phyloP scores from a whole-genome alignment of 2,113 vertebrate species.

The Euleptes europaea region DNA sequence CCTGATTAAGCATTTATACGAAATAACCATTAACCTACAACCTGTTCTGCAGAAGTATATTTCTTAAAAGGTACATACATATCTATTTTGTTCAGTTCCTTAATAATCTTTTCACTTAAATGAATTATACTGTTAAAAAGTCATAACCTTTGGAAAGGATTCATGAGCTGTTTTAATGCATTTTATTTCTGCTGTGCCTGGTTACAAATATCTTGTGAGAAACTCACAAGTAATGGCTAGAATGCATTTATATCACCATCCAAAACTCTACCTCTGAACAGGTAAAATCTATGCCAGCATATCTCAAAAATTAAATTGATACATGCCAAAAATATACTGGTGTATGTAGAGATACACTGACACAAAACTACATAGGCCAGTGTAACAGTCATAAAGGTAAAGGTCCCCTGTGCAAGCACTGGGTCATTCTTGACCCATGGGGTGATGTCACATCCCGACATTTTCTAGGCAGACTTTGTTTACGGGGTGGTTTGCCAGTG shows the following conservation, averaged over 20 bases:
- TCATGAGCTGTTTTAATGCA: slow-evolving; percentile 55
- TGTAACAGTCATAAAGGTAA: too few relatives aligned
- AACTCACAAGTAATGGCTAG: slow-evolving; percentile 49
- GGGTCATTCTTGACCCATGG: too few relatives aligned
- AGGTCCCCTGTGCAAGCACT: too few relatives aligned
- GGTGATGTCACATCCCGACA: too few relatives aligned
- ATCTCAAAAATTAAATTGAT: too few relatives aligned
- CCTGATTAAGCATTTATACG: slow-evolving; percentile 17
- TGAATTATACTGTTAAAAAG: slow-evolving; percentile 36
- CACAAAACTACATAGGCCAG: too few relatives aligned
- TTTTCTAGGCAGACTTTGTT: too few relatives aligned
- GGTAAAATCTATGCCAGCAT: too few relatives aligned
- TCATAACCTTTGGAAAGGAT: slow-evolving; percentile 56
- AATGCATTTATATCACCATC: background rate
- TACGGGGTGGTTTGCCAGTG: too few relatives aligned
- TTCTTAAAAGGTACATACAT: slow-evolving; percentile 17
- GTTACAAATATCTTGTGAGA: slow-evolving; percentile 59
- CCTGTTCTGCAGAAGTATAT: background rate
- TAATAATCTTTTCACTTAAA: slow-evolving; percentile 53
- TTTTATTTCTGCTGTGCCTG: slow-evolving; percentile 61
- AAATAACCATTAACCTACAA: background rate
- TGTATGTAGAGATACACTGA: too few relatives aligned
- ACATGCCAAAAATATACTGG: too few relatives aligned
- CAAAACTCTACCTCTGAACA: too few relatives aligned
- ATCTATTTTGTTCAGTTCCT: background rate